Evolutionary conservation across 1,140 invertebrate species (phyloP).

Genomic region (Caenorhabditis tropicalis): DNA sequence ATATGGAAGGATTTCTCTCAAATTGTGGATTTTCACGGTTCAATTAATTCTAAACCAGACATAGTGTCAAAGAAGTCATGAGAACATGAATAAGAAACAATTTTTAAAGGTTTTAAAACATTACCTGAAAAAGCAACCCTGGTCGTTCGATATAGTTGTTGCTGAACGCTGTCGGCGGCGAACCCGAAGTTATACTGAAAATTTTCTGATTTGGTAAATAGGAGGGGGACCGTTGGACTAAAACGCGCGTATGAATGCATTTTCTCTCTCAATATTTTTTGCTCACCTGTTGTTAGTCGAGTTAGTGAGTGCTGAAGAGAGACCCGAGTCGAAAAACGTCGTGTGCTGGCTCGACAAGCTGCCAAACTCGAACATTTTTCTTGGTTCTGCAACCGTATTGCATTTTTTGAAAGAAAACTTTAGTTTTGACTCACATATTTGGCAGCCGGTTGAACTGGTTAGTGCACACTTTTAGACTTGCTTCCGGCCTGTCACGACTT

Average conservation of each 20-base stretch:
- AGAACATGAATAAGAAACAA: not conserved
- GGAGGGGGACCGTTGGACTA: too few species aligned
- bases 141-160: conserved; percentile 30
- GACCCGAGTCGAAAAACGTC: conserved; percentile 24
- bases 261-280: not conserved
- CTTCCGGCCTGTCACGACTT: conserved; percentile 10
- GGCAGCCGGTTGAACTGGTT: not conserved
- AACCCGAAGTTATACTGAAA: conserved; percentile 30
- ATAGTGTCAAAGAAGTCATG: not conserved
- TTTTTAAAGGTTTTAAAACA: not conserved
- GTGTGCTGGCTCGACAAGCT: conserved; percentile 34
- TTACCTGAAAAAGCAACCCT: conserved; percentile 3
- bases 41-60: not conserved
- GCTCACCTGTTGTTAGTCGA: conserved; percentile 19
- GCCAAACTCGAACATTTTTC: conserved; percentile 29
- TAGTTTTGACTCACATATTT: not conserved
- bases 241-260: too few species aligned
- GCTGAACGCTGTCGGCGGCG: not conserved
- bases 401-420: not conserved
- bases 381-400: not conserved
- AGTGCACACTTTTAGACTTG: not conserved
- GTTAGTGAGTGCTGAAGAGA: conserved; percentile 29
- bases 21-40: not conserved
- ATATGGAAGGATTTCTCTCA: not conserved
- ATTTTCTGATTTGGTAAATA: not conserved